Evolutionary conservation across 92 coral and sea anemone species (phyloP).

Genomic region (Phymanthus crucifer): DNA sequence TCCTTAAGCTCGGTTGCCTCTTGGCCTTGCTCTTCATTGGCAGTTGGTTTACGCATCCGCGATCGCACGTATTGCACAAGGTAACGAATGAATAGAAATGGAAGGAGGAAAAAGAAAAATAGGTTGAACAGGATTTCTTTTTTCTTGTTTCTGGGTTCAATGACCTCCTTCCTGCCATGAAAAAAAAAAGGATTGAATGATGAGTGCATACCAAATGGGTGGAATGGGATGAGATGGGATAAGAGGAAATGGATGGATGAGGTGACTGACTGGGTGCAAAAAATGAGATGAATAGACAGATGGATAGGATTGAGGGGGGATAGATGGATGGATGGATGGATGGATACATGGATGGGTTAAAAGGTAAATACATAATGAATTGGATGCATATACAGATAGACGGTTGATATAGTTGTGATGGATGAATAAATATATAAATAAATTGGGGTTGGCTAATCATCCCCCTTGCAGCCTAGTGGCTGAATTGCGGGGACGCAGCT

Average conservation of each 20-base stretch:
- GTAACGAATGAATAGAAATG: constrained; percentile 55
- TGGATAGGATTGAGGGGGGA: too few species aligned
- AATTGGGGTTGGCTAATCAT: too few species aligned
- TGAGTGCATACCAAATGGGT: neutral
- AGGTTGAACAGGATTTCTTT: constrained; percentile 74
- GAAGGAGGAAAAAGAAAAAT: constrained; percentile 75
- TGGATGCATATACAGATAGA: too few species aligned
- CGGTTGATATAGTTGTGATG: too few species aligned
- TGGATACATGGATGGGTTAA: too few species aligned
- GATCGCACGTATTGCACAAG: constrained; percentile 39
- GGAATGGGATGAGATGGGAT: neutral
- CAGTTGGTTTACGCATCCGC: constrained; percentile 1
- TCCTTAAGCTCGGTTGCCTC: constrained; percentile 8
- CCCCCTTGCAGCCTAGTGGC: too few species aligned
- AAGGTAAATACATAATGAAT: too few species aligned
- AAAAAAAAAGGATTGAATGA: neutral
- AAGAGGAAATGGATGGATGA: too few species aligned
- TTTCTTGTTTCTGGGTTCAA: constrained; percentile 82
- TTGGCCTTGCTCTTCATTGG: neutral
- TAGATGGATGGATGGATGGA: too few species aligned
- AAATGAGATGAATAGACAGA: neutral
- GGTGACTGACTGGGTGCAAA: too few species aligned
- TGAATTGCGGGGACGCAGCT: too few species aligned
- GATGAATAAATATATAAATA: too few species aligned
- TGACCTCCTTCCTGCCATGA: constrained; percentile 67